Evolutionary conservation across 1,140 invertebrate genomes (phyloP), one percentile per base, ranked within the genome.

Genomic region (Drepana arcuata): DNA sequence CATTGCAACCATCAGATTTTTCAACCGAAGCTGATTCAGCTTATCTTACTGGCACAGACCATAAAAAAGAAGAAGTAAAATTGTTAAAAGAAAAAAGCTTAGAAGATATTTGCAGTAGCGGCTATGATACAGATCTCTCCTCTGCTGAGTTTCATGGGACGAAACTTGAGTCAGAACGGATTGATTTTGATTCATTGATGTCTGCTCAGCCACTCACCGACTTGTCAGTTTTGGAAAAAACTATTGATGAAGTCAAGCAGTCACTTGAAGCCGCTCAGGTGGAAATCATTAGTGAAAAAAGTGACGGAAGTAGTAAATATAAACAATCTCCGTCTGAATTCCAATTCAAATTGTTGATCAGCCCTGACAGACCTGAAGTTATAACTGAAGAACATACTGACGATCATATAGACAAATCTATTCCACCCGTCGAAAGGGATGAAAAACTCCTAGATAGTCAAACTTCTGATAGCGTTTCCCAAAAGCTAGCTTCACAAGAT

Each of bases 291-390:
- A 87, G 88, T 55, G 88, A 89, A 53, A 84, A 85, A 69, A 79
- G 63, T 81, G 68, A 88, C 38, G 72, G 80, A n/a, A 85, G 70
- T 49, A 84, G 69, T 34, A 84, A 82, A 58, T 83, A 85, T 23
- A 89, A 91, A 63, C 88, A 91, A 47, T 90, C 89, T 0, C 88
- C 89, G 13, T 91, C 89, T 1, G 90, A 92, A 67, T 91, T 92
- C 57, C 88, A 91, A 51, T 89, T 92, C 28, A 89, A 88, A 63
- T 49, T 79, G 14, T 41, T 82, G 35, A 83, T 84, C 14, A 84
- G 83, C 46, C 83, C 83, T 1, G 83, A 84, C 13, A 67, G 66
- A 50, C 81, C 83, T 15, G 84, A 84, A 69, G 74, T 75, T 10
- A 84, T 81, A 18, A 83, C 73, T 36, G 83, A 85, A 67, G 83